Evolutionary conservation across 2,797 vertebrate species (phyloP).

Genomic region (Melanotaenia trifasciata): DNA sequence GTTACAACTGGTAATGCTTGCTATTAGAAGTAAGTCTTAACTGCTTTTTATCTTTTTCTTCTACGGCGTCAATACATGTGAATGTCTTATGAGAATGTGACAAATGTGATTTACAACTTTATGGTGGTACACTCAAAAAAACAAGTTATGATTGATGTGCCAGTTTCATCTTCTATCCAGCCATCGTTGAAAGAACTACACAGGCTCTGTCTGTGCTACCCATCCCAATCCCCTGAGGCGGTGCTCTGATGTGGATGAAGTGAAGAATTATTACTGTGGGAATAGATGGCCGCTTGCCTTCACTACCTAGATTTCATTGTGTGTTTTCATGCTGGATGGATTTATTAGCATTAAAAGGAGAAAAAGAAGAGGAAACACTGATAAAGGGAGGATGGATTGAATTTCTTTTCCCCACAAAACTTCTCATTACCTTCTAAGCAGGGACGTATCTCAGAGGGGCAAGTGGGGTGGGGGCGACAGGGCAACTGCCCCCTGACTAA

Average conservation of each 20-base stretch:
- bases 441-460: too few relatives aligned
- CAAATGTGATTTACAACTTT: slow-evolving; percentile 48
- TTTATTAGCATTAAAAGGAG: slow-evolving; percentile 39
- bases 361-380: neutral
- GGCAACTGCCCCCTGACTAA: too few relatives aligned
- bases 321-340: slow-evolving; percentile 23
- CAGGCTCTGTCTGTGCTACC: slow-evolving; percentile 58
- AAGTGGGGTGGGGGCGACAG: too few relatives aligned
- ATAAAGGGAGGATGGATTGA: neutral
- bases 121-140: slow-evolving; percentile 17
- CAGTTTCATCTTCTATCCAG: slow-evolving; percentile 43
- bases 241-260: slow-evolving; percentile 66
- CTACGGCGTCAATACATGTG: neutral
- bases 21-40: neutral
- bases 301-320: slow-evolving; percentile 41
- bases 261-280: slow-evolving; percentile 58
- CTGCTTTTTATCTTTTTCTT: neutral
- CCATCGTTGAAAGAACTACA: slow-evolving; percentile 46
- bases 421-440: neutral
- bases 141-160: slow-evolving; percentile 51
- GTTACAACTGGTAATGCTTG: neutral
- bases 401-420: slow-evolving; percentile 14
- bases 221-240: slow-evolving; percentile 60
- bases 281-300: slow-evolving; percentile 51
- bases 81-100: slow-evolving; percentile 24